These are phyloP conservation scores for Ferrisia virgata DNA, from an alignment of 2,888 invertebrate genomes.

Conservation along the genomic window DNA sequence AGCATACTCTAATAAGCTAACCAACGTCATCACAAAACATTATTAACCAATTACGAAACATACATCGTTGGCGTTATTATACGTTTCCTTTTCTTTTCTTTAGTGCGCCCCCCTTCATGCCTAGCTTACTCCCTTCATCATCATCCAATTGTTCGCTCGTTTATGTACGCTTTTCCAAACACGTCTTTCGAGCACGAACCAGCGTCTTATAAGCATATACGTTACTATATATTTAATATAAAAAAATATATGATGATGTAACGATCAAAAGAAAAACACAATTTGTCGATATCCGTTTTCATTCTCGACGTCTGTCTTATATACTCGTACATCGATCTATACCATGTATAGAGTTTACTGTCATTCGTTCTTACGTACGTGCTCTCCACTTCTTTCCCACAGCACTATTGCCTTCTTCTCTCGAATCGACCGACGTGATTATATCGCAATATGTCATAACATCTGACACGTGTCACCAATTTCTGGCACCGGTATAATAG, in stretches of 20 bases:
- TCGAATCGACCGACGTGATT: constrained; percentile 4
- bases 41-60: neutral
- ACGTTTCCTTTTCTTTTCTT: neutral
- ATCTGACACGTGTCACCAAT: constrained; percentile 5
- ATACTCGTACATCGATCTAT: too few species aligned
- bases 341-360: neutral
- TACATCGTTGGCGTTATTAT: neutral
- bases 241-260: neutral
- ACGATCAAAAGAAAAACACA: neutral
- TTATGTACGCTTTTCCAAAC: constrained; percentile 10
- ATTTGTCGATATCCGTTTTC: neutral
- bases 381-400: too few species aligned
- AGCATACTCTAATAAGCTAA: neutral
- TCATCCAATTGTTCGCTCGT: neutral
- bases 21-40: neutral
- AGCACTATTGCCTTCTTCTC: neutral
- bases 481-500: neutral
- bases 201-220: too few species aligned
- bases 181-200: neutral
- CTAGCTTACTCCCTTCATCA: neutral
- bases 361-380: neutral
- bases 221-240: too few species aligned
- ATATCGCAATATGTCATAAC: constrained; percentile 7
- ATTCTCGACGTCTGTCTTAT: neutral
- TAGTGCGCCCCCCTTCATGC: too few species aligned